Conservation (phyloP, 2,113 vertebrate genomes). For the Thalassoma bifasciatum region DNA sequence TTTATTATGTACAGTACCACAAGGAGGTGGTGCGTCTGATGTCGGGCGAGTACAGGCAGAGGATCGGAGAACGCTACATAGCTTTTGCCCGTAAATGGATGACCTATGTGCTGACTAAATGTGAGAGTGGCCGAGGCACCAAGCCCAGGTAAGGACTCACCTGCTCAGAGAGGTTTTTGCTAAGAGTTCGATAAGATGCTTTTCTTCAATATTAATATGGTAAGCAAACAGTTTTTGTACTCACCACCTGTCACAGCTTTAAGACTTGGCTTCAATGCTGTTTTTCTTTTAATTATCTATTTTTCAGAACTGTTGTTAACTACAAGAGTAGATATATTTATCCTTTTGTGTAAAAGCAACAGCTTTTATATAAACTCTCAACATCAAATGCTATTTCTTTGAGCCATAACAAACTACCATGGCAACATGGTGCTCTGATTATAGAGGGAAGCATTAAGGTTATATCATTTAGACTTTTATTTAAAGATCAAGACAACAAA, state of each 20-base stretch:
- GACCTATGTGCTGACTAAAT: constrained; percentile 98
- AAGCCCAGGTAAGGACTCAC: constrained; percentile 97
- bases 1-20: constrained; percentile 88
- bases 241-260: too few species aligned
- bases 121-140: constrained; percentile 96
- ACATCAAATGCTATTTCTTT: constrained; percentile 9
- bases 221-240: too few species aligned
- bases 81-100: constrained; percentile 98
- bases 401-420: constrained; percentile 16
- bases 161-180: too few species aligned
- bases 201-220: too few species aligned
- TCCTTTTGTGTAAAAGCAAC: not conserved
- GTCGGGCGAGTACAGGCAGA: constrained; percentile 97
- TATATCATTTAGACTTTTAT: not conserved
- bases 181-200: too few species aligned
- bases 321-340: not conserved
- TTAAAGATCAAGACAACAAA: not conserved
- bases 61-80: constrained; percentile 97
- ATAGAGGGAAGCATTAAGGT: constrained; percentile 2
- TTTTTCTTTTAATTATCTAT: too few species aligned
- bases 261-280: too few species aligned
- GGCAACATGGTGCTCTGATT: constrained; percentile 17
- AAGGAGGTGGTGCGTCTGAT: constrained; percentile 98
- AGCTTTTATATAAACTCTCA: not conserved
- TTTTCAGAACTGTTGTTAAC: not conserved